Percentiles rank a stretch among this genome's conserved stretches.
Conservation (phyloP, 2,888 invertebrate genomes). For the Mechanitis messenoides region DNA sequence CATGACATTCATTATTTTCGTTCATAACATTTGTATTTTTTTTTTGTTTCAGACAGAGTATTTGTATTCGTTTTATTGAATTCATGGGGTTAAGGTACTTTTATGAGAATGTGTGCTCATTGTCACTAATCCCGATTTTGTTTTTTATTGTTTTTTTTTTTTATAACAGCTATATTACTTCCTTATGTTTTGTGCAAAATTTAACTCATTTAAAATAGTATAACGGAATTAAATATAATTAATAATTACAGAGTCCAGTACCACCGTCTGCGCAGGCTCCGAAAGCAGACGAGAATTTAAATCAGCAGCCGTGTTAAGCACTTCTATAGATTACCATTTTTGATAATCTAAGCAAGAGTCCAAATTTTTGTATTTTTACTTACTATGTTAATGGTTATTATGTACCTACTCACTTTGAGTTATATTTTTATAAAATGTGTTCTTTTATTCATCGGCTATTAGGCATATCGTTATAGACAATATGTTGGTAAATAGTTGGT, state of each 20-base stretch:
- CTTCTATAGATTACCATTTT: constrained; percentile 31
- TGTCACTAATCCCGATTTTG: constrained; percentile 31
- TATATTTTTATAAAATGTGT: constrained; percentile 10
- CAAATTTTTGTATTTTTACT: constrained; percentile 53
- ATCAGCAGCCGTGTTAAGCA: constrained; percentile 79
- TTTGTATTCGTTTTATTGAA: constrained; percentile 72
- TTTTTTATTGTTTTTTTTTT: constrained; percentile 25
- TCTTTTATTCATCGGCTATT: constrained; percentile 3
- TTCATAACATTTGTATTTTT: constrained; percentile 28
- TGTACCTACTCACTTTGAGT: constrained; percentile 39
- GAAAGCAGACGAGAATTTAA: constrained; percentile 85
- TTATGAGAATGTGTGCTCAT: constrained; percentile 27
- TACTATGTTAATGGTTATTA: constrained; percentile 47
- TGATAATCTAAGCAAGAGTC: constrained; percentile 45
- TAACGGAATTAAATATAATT: constrained; percentile 31
- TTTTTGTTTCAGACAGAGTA: constrained; percentile 75
- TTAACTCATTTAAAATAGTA: constrained; percentile 7
- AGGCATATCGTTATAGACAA: constrained; percentile 9
- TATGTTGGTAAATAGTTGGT: too few relatives aligned
- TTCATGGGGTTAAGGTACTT: constrained; percentile 36
- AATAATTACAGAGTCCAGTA: constrained; percentile 80
- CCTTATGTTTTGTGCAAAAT: constrained; percentile 2
- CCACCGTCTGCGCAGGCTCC: constrained; percentile 77
- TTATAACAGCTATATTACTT: not conserved
- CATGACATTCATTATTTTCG: constrained; percentile 33